Evolutionary conservation across 2,113 vertebrate genomes (phyloP).

Genomic region (Eonycteris spelaea): DNA sequence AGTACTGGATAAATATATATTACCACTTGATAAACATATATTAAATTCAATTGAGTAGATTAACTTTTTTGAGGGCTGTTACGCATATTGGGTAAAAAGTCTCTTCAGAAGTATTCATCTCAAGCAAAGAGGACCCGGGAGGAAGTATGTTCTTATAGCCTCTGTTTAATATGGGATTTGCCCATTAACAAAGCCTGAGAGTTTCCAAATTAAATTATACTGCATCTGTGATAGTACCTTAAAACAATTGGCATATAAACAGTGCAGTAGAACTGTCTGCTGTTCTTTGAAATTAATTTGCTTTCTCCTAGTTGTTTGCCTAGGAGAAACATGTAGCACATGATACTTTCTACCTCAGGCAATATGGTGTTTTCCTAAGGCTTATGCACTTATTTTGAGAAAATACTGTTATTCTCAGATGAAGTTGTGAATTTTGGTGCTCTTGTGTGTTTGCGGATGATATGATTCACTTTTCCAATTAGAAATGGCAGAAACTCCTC

Average conservation of each 20-base stretch:
- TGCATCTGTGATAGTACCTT: constrained; percentile 17
- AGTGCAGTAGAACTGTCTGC: constrained; percentile 7
- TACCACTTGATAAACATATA: neutral
- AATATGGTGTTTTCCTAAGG: neutral
- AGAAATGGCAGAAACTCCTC: neutral
- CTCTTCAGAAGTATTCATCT: neutral
- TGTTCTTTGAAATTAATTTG: constrained; percentile 39
- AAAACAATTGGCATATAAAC: constrained; percentile 29
- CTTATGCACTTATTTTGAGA: neutral
- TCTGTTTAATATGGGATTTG: neutral
- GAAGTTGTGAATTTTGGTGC: neutral
- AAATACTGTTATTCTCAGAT: neutral
- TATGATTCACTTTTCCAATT: neutral
- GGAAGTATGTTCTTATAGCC: neutral
- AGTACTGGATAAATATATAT: neutral
- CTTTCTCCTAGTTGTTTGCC: neutral
- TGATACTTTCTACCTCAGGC: neutral
- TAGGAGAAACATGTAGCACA: neutral
- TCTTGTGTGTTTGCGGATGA: neutral
- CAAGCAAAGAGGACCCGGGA: neutral
- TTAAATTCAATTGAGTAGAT: neutral
- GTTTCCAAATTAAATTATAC: constrained; percentile 25
- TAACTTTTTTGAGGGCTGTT: neutral
- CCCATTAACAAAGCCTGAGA: neutral
- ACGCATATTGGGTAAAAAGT: neutral